Conservation (phyloP, 2,888 invertebrate species). For the Poecilus cupreus region DNA sequence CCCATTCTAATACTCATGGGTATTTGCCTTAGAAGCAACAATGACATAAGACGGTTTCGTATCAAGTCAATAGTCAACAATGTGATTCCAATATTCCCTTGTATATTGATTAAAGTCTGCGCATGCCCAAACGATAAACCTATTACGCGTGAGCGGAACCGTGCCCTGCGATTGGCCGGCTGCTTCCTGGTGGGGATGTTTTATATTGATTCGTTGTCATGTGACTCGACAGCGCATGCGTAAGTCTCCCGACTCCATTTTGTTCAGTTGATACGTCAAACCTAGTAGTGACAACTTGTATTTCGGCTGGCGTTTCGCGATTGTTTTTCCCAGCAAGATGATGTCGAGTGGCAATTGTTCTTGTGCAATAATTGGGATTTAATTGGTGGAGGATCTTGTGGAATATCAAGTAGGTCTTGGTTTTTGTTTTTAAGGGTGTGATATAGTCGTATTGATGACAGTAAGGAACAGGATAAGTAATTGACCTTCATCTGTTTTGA, state of each 20-base stretch:
- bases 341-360: neutral
- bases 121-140: conserved; percentile 19
- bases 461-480: neutral
- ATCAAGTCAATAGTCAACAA: conserved; percentile 25
- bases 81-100: conserved; percentile 49
- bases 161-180: neutral
- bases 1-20: neutral
- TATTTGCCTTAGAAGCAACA: conserved; percentile 18
- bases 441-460: neutral
- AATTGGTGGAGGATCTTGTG: neutral
- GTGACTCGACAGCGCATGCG: conserved; percentile 42
- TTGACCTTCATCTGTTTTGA: conserved; percentile 42
- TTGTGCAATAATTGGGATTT: conserved; percentile 33
- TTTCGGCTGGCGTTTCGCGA: neutral
- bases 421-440: conserved; percentile 9
- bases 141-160: neutral
- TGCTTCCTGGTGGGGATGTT: conserved; percentile 29
- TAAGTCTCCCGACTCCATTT: conserved; percentile 34
- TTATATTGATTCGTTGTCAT: conserved; percentile 49
- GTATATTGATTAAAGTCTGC: conserved; percentile 50
- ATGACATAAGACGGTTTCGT: conserved; percentile 10
- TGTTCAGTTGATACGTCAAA: conserved; percentile 56
- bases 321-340: conserved; percentile 42
- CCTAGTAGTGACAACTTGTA: conserved; percentile 16
- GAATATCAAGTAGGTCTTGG: conserved; percentile 21